A percentile compares a stretch with the other conserved stretches of the same genome.
These are phyloP conservation scores for Acanthurus leucopareius DNA, from an alignment of 2,797 vertebrate genomes.

Conservation along the genomic window DNA sequence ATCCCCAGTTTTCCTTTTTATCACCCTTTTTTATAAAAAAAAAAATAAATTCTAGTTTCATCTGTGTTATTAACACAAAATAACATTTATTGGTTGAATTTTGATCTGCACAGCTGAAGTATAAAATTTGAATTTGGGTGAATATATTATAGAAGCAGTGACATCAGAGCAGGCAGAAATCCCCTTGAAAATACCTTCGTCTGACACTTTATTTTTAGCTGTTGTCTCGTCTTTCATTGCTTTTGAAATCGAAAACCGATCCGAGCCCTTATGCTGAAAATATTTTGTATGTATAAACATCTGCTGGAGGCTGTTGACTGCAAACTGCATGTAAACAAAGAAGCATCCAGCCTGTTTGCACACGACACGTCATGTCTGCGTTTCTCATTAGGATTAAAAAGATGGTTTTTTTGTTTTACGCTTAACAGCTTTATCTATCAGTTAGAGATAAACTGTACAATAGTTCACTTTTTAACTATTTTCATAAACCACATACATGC, in stretches of 20 bases:
- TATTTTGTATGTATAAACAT: slow-evolving; percentile 36
- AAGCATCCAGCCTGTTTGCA: background rate
- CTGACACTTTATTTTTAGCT: slow-evolving; percentile 60
- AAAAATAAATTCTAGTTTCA: background rate
- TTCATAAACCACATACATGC: background rate
- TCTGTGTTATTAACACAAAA: background rate
- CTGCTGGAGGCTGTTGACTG: background rate
- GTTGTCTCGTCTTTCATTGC: slow-evolving; percentile 31
- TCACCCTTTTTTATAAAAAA: background rate
- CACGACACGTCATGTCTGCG: background rate
- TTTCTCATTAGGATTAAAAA: background rate
- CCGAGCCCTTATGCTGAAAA: slow-evolving; percentile 20
- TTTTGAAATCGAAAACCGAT: slow-evolving; percentile 41
- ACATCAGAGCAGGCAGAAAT: slow-evolving; percentile 34
- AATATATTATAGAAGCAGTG: slow-evolving; percentile 16
- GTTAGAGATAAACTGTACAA: background rate
- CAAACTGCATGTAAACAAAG: slow-evolving; percentile 10
- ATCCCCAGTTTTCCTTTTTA: background rate
- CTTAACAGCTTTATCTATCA: background rate
- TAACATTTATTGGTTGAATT: background rate
- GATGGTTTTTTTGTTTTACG: background rate
- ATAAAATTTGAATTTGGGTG: slow-evolving; percentile 30
- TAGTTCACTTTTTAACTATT: too few relatives aligned
- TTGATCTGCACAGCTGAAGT: slow-evolving; percentile 12
- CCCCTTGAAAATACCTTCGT: slow-evolving; percentile 38